phyloP scores from a whole-genome alignment of 2,888 invertebrate species.

The Ctenicera cuprea region DNA sequence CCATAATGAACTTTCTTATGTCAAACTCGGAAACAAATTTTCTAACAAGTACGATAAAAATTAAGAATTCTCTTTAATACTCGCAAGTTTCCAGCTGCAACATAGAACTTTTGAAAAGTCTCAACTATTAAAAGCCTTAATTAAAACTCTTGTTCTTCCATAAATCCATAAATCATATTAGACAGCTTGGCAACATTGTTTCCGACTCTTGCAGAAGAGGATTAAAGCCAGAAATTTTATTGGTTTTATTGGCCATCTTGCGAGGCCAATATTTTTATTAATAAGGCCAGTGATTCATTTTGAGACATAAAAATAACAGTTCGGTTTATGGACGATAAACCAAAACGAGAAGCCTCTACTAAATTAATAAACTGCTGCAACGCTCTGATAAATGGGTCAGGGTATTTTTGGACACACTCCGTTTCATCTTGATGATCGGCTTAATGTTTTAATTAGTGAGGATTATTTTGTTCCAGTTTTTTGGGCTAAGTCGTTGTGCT shows the following conservation, averaged over 20 bases:
- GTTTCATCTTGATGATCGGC: neutral
- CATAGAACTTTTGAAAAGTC: too few relatives aligned
- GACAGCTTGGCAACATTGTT: neutral
- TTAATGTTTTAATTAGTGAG: neutral
- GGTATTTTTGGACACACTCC: neutral
- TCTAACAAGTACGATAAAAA: too few relatives aligned
- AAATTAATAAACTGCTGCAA: constrained; percentile 18
- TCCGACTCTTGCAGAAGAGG: neutral
- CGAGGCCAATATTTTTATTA: constrained; percentile 11
- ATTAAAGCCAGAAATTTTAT: neutral
- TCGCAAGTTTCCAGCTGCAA: too few relatives aligned
- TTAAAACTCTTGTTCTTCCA: too few relatives aligned
- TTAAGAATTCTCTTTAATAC: too few relatives aligned
- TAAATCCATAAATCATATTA: too few relatives aligned
- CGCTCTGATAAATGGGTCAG: constrained; percentile 19
- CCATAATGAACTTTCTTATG: too few relatives aligned
- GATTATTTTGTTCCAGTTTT: neutral
- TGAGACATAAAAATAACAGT: constrained; percentile 8
- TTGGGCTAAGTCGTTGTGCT: neutral
- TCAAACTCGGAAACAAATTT: too few relatives aligned
- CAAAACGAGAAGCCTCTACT: constrained; percentile 2
- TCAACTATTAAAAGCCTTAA: too few relatives aligned
- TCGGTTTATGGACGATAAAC: constrained; percentile 15
- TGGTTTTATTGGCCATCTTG: neutral
- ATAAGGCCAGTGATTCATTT: neutral